Percentiles rank a stretch among this genome's conserved stretches.
Evolutionary conservation across 37 sponge, comb jelly and placozoan genomes (phyloP).

Genomic region (Diacarnus erythraeanus): DNA sequence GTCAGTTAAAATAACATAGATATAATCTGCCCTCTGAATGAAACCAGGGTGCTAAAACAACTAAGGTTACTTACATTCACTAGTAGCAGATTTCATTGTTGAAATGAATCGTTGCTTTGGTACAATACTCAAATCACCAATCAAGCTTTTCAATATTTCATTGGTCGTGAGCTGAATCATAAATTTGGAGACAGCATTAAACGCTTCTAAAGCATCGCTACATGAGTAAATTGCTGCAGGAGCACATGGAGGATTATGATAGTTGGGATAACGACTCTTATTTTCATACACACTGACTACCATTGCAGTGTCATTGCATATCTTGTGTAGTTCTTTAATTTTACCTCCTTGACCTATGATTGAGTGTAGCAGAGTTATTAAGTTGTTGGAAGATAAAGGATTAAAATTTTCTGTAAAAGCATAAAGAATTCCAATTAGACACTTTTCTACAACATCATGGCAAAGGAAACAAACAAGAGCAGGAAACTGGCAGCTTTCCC

Average conservation of each 20-base stretch:
- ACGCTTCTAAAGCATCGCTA: slow-evolving; percentile 38
- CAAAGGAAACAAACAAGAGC: slow-evolving; percentile 71
- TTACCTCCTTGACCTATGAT: slow-evolving; percentile 14
- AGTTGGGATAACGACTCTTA: slow-evolving; percentile 53
- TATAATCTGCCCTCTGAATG: too few relatives aligned
- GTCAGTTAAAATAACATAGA: too few relatives aligned
- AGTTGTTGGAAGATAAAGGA: slow-evolving; percentile 18
- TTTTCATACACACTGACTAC: slow-evolving; percentile 36
- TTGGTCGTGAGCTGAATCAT: background rate
- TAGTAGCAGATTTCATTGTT: slow-evolving; percentile 4
- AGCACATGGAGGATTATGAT: slow-evolving; percentile 43
- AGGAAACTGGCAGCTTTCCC: slow-evolving; percentile 35
- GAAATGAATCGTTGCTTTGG: slow-evolving; percentile 15
- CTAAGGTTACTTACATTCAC: background rate
- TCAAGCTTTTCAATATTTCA: background rate
- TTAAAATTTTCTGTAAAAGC: slow-evolving; percentile 41
- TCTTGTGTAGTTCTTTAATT: background rate
- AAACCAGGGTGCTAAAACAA: background rate
- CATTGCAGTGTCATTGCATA: slow-evolving; percentile 9
- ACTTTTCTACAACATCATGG: slow-evolving; percentile 73
- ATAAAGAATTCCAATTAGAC: slow-evolving; percentile 61
- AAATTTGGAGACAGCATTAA: slow-evolving; percentile 20
- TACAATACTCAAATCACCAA: slow-evolving; percentile 5
- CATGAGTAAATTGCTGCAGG: slow-evolving; percentile 33
- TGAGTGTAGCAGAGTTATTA: slow-evolving; percentile 19